phyloP scores from a whole-genome alignment of 1,140 invertebrate genomes.

The Polypedilum pembai region DNA sequence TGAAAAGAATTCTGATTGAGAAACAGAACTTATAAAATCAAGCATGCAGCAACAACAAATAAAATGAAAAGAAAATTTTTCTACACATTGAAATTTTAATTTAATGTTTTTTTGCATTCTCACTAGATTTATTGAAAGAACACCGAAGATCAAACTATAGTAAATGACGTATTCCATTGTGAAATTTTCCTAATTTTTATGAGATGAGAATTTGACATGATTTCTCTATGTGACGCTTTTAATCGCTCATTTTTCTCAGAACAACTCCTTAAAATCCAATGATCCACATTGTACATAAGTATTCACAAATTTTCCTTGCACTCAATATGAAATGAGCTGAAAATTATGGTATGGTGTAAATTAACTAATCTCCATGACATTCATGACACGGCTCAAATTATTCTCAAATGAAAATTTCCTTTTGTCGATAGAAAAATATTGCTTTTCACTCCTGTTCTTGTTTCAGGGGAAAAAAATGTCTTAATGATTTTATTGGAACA shows the following conservation, averaged over 20 bases:
- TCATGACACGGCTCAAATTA: neutral
- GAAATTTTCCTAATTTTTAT: slow-evolving; percentile 3
- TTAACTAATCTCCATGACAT: neutral
- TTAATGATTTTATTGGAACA: neutral
- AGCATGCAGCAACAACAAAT: neutral
- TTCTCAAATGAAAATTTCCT: neutral
- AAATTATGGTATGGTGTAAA: neutral
- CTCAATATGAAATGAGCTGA: neutral
- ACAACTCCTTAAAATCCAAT: slow-evolving; percentile 9
- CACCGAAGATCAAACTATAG: slow-evolving; percentile 14
- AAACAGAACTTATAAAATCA: neutral
- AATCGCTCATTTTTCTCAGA: neutral
- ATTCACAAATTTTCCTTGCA: neutral
- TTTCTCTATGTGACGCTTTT: neutral
- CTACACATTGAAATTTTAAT: neutral
- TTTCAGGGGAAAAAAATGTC: neutral
- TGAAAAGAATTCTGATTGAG: neutral
- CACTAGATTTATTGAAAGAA: slow-evolving; percentile 14
- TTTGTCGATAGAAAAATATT: neutral
- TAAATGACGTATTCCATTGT: slow-evolving; percentile 25
- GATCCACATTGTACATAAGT: neutral
- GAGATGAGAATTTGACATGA: slow-evolving; percentile 18
- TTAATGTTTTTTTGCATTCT: neutral
- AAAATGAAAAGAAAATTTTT: neutral
- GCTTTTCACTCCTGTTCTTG: neutral